phyloP scores from a whole-genome alignment of 2,113 vertebrate species.

The Hucho hucho region DNA sequence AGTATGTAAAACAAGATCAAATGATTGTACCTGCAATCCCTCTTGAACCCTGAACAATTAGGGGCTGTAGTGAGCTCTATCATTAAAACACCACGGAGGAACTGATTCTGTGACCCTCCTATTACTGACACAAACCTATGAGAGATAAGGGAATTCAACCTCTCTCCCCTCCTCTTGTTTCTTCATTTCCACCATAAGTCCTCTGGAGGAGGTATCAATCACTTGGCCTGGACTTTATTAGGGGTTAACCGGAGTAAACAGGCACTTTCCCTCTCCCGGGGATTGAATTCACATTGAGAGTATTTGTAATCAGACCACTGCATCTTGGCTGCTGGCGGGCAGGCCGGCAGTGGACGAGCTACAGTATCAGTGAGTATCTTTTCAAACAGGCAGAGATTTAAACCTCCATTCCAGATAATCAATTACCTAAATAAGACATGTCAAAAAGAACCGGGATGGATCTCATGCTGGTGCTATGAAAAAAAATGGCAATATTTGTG shows the following conservation, averaged over 20 bases:
- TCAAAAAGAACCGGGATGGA: constrained; percentile 3
- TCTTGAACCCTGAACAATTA: too few relatives aligned
- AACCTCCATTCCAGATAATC: constrained; percentile 17
- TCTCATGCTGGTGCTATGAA: neutral
- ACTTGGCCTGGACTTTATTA: constrained; percentile 38
- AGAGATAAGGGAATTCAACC: neutral
- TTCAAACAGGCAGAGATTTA: constrained; percentile 34
- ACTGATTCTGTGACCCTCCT: too few relatives aligned
- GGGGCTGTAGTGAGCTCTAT: neutral
- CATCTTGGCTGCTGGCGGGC: constrained; percentile 26
- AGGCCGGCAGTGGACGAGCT: constrained; percentile 10
- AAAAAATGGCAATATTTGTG: neutral
- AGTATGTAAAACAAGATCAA: too few relatives aligned
- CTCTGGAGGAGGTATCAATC: constrained; percentile 37
- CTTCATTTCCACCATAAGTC: constrained; percentile 1
- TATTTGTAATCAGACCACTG: constrained; percentile 39
- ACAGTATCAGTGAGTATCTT: constrained; percentile 30
- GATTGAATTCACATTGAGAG: constrained; percentile 11
- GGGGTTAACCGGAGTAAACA: constrained; percentile 46
- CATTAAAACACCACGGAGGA: neutral
- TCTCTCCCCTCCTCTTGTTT: constrained; percentile 12
- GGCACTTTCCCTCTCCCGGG: constrained; percentile 12
- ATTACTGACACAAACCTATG: neutral
- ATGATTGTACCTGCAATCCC: too few relatives aligned
- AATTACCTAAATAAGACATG: constrained; percentile 41